phyloP scores from a whole-genome alignment of 2,797 vertebrate species.

The Macropodus opercularis region DNA sequence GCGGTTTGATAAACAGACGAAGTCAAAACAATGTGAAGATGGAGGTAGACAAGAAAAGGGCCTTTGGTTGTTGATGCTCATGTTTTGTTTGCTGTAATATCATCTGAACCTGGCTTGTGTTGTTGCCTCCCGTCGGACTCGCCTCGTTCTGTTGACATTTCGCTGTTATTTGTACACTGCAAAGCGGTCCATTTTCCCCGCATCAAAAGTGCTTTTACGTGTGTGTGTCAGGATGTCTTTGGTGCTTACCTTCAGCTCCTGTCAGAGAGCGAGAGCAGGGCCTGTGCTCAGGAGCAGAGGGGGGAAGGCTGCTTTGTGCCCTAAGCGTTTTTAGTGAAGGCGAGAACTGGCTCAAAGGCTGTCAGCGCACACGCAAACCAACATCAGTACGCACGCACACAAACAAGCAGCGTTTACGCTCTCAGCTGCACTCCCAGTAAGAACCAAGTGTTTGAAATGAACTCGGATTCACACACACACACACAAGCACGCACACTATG shows the following conservation, averaged over 20 bases:
- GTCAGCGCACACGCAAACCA: constrained; percentile 79
- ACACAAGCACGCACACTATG: constrained; percentile 43
- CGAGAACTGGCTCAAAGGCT: constrained; percentile 83
- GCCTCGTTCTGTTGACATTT: constrained; percentile 81
- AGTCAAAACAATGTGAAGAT: constrained; percentile 64
- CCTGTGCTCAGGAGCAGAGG: constrained; percentile 72
- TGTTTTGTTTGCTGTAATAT: constrained; percentile 81
- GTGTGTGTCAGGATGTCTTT: constrained; percentile 84
- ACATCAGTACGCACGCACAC: constrained; percentile 61
- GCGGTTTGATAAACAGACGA: constrained; percentile 49
- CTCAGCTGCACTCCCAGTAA: constrained; percentile 74
- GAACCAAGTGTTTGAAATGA: constrained; percentile 74
- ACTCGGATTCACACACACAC: constrained; percentile 50
- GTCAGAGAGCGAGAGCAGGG: constrained; percentile 78
- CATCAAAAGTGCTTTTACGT: constrained; percentile 83
- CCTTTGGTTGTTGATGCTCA: constrained; percentile 74
- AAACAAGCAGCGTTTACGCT: constrained; percentile 61
- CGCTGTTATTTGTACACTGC: constrained; percentile 82
- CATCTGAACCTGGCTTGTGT: constrained; percentile 80
- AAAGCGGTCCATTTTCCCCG: constrained; percentile 84
- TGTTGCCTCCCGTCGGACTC: constrained; percentile 82
- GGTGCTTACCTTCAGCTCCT: constrained; percentile 85
- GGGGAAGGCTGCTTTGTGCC: constrained; percentile 81
- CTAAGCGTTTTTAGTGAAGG: constrained; percentile 83
- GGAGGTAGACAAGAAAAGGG: constrained; percentile 66